Percentiles rank a stretch among this genome's conserved stretches.
Conservation (phyloP, 2,888 invertebrate species). For the Pinctada fucata region DNA sequence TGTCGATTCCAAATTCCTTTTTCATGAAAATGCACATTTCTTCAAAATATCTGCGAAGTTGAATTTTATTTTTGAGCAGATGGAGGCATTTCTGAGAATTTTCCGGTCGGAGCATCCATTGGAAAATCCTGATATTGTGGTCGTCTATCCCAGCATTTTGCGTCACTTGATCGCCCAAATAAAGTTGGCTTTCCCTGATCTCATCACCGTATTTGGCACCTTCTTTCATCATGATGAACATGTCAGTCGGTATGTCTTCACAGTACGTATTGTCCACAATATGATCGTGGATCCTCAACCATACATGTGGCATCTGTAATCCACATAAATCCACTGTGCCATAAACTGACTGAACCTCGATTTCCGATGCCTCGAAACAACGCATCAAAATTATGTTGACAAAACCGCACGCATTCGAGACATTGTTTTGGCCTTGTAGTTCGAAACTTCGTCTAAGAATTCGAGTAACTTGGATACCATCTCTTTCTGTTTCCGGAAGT, state of each 20-base stretch:
- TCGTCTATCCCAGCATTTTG: not conserved
- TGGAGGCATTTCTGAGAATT: conserved; percentile 6
- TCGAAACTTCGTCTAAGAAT: not conserved
- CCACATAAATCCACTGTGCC: not conserved
- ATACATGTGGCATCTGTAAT: conserved; percentile 9
- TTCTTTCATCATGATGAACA: not conserved
- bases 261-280: conserved; percentile 15
- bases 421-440: not conserved
- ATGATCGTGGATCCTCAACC: conserved; percentile 12
- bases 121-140: conserved; percentile 5
- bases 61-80: conserved; percentile 11
- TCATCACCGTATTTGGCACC: not conserved
- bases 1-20: not conserved
- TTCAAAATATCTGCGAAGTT: conserved; percentile 5
- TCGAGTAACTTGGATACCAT: not conserved
- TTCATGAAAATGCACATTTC: not conserved
- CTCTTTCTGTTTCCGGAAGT: not conserved
- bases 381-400: conserved; percentile 8
- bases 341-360: not conserved
- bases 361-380: not conserved
- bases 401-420: conserved; percentile 7
- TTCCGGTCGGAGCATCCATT: conserved; percentile 6
- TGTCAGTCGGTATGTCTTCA: not conserved
- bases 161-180: conserved; percentile 14
- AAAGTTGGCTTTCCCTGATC: not conserved